These are phyloP conservation scores for Diceros bicornis DNA, from an alignment of 2,797 vertebrate genomes.

Conservation along the genomic window DNA sequence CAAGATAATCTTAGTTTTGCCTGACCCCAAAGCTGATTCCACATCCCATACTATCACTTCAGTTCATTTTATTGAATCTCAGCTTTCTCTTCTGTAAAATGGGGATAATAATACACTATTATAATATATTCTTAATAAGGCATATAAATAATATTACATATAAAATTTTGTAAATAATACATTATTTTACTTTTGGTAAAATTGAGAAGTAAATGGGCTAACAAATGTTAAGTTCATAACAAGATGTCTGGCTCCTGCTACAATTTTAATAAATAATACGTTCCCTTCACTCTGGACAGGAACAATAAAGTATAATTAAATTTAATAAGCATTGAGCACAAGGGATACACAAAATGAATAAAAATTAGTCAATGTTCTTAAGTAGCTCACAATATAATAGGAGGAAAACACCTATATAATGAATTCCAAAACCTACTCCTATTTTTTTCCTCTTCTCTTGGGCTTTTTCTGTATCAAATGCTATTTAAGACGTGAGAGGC, in stretches of 20 bases:
- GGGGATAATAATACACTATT: neutral
- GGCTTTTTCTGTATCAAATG: constrained; percentile 23
- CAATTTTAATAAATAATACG: constrained; percentile 64
- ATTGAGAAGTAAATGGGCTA: constrained; percentile 46
- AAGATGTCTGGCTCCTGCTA: neutral
- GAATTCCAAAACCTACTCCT: constrained; percentile 21
- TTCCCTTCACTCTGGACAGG: constrained; percentile 19
- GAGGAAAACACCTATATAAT: constrained; percentile 17
- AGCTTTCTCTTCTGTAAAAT: constrained; percentile 59
- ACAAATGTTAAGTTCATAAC: neutral
- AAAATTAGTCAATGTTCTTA: constrained; percentile 60
- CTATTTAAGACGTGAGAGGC: constrained; percentile 35
- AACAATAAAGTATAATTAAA: constrained; percentile 65
- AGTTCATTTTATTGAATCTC: constrained; percentile 14
- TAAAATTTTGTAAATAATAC: neutral
- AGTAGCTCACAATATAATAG: constrained; percentile 29
- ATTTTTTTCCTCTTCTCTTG: neutral
- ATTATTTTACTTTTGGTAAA: constrained; percentile 43
- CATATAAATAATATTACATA: neutral
- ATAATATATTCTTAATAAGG: neutral
- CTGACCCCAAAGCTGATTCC: neutral
- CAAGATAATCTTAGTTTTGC: neutral
- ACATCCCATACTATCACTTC: neutral
- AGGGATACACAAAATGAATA: constrained; percentile 60
- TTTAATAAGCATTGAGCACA: constrained; percentile 65